Evolutionary conservation across 1,140 invertebrate genomes (phyloP), one percentile per base, ranked within the genome.

Genomic region (Nixonia krombeini): DNA sequence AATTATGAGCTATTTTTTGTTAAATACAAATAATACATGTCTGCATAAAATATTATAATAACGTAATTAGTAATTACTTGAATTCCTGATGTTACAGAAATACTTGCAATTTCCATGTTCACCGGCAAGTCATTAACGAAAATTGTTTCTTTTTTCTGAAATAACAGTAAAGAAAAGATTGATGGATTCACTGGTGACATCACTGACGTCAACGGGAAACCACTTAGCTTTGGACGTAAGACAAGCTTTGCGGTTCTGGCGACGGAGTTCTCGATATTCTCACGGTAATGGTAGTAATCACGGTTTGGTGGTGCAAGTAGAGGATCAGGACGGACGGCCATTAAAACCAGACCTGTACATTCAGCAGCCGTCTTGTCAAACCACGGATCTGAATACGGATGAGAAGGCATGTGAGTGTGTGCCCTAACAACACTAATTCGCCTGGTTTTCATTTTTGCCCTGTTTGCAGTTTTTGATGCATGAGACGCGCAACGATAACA

Each of bases 251-350:
- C 74, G 75, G 51, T 81, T 78, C 47, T 85, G 83, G 83, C 56
- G 74, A 41, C 49, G 69, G 28, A 73, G 38, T 16, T 26, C 70
- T 0, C 62, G 73, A 51, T 75, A 58, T 61, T 9, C 65, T 17
- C 78, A 81, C 26, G 73, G 69, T 38, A 85, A 72, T 41, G 81
- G 80, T 29, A 82, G 75, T 45, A 90, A 90, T 72, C 86, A 89
- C 63, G 88, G 89, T 2, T 64, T 90, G 25, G 85, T 86, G 6
- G 78, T 90, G 15, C 84, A 88, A 66, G 88, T 90, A 5, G 89
- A 90, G 72, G 88, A 90, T 69, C 88, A 90, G 71, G 88, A 90
- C 29, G 87, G 87, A 1, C 83, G 82, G 47, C 66, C 86, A 0
- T 61, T 89, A 13, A 86, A 86, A 57, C 86, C 88, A 0, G 73